Percentiles rank a stretch among this genome's conserved stretches.
phyloP scores from a whole-genome alignment of 2,888 invertebrate genomes.

The Macrophya annulata region DNA sequence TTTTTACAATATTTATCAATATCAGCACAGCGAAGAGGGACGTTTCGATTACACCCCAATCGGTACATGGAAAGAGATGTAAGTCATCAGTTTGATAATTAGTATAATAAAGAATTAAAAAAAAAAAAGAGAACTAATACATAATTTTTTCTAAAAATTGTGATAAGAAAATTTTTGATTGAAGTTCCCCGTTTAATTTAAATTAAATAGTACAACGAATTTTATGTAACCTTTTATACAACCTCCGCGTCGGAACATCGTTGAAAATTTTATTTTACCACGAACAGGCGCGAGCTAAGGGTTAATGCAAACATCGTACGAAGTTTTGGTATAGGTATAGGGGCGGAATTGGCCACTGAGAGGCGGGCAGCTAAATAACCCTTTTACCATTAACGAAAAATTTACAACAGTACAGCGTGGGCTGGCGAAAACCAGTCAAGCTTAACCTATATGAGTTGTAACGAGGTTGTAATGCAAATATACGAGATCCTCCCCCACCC shows the following conservation, averaged over 20 bases:
- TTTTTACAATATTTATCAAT: conserved; percentile 87
- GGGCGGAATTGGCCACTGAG: not conserved
- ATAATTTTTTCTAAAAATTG: too few species aligned
- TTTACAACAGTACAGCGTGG: not conserved
- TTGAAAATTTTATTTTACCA: conserved; percentile 9
- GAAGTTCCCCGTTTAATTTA: too few species aligned
- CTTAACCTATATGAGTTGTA: not conserved
- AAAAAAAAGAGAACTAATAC: too few species aligned
- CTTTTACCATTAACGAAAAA: conserved; percentile 20
- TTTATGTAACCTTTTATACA: too few species aligned
- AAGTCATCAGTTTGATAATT: too few species aligned
- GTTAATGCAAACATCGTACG: conserved; percentile 5
- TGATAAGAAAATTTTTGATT: too few species aligned
- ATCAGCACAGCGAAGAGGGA: conserved; percentile 81
- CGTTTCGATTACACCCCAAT: conserved; percentile 83
- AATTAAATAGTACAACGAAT: too few species aligned
- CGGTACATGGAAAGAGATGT: conserved; percentile 83
- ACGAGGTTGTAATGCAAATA: not conserved
- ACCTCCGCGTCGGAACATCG: not conserved
- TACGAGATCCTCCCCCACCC: not conserved
- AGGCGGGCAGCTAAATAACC: not conserved
- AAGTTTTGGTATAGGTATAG: not conserved
- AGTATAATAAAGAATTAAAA: too few species aligned
- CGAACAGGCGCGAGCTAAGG: conserved; percentile 10
- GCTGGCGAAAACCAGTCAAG: not conserved